These are phyloP conservation scores for Rhopalosiphum padi DNA, from an alignment of 1,140 invertebrate species.

Conservation along the genomic window DNA sequence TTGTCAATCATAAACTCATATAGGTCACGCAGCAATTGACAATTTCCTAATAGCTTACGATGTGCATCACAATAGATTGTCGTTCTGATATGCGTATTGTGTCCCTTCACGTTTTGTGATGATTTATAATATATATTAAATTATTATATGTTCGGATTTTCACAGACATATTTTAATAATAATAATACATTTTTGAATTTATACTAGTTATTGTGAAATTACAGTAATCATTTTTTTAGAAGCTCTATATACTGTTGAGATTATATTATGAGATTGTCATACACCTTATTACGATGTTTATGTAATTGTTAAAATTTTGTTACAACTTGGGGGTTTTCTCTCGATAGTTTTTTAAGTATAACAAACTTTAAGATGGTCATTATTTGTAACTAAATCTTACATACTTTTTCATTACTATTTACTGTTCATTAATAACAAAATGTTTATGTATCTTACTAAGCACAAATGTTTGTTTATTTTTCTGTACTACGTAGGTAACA, in stretches of 20 bases:
- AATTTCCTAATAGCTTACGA: not conserved
- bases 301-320: not conserved
- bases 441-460: not conserved
- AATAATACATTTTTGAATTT: too few relatives aligned
- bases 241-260: not conserved
- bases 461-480: not conserved
- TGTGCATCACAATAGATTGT: not conserved
- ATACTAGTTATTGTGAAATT: too few relatives aligned
- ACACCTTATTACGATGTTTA: not conserved
- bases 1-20: not conserved
- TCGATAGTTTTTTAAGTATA: too few relatives aligned
- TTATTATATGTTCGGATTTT: too few relatives aligned
- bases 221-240: not conserved
- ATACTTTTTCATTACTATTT: not conserved
- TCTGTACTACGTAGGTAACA: not conserved
- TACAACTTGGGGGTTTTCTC: accelerated
- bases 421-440: not conserved
- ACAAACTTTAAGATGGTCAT: too few relatives aligned
- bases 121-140: too few relatives aligned
- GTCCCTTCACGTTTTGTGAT: too few relatives aligned
- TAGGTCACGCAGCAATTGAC: not conserved
- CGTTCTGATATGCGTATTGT: not conserved
- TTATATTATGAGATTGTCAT: not conserved
- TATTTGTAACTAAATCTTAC: not conserved
- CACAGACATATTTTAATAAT: too few relatives aligned